phyloP scores from a whole-genome alignment of 2,797 vertebrate species.

The Coranthus polyacanthus region DNA sequence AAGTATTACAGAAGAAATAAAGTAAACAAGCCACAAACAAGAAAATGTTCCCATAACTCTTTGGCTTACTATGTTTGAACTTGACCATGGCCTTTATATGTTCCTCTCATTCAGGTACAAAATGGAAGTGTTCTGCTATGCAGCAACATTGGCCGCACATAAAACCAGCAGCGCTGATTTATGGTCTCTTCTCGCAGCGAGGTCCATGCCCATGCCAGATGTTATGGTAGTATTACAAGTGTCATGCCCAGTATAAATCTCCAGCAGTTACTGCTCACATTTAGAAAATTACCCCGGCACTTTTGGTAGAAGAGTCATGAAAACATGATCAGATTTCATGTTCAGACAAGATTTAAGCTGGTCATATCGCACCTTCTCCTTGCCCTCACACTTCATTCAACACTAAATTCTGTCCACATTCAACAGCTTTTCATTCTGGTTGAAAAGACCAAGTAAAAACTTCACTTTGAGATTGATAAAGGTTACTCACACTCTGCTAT shows the following conservation, averaged over 20 bases:
- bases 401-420: slow-evolving; percentile 39
- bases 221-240: slow-evolving; percentile 80
- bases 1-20: slow-evolving; percentile 41
- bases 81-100: slow-evolving; percentile 60
- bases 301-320: slow-evolving; percentile 68
- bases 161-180: slow-evolving; percentile 75
- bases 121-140: slow-evolving; percentile 61
- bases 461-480: slow-evolving; percentile 14
- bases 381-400: slow-evolving; percentile 31
- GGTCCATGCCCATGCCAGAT: slow-evolving; percentile 75
- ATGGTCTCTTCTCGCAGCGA: slow-evolving; percentile 56
- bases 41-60: slow-evolving; percentile 55
- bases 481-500: slow-evolving; percentile 3
- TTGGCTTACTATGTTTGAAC: slow-evolving; percentile 41
- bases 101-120: slow-evolving; percentile 52
- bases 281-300: slow-evolving; percentile 74
- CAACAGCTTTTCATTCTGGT: slow-evolving; percentile 40
- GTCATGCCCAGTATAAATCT: slow-evolving; percentile 79
- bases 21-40: slow-evolving; percentile 58
- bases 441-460: slow-evolving; percentile 35
- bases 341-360: slow-evolving; percentile 66
- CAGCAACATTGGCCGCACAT: slow-evolving; percentile 68
- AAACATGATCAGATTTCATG: slow-evolving; percentile 74
- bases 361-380: slow-evolving; percentile 15
- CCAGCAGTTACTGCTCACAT: slow-evolving; percentile 70